A percentile compares a stretch with the other conserved stretches of the same genome.
Evolutionary conservation across 2,113 vertebrate species (phyloP).

Genomic region (Nothocercus nigrocapillus): DNA sequence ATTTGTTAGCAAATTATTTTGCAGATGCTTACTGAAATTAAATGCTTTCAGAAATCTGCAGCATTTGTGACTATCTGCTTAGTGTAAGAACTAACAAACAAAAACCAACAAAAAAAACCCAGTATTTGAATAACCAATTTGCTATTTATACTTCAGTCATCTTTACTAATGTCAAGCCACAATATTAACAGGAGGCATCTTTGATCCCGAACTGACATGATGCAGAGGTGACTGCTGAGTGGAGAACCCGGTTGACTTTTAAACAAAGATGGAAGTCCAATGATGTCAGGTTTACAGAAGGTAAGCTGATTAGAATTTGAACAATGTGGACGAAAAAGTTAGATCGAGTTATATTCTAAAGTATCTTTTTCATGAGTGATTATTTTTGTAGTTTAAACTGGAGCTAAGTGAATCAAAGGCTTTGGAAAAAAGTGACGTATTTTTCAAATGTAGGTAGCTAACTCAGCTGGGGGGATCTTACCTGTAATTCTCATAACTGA

Average conservation of each 20-base stretch:
- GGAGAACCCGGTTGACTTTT: neutral
- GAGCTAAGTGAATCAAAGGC: rapidly evolving
- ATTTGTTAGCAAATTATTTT: neutral
- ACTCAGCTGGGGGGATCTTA: neutral
- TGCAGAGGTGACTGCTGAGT: rapidly evolving
- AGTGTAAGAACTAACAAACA: neutral
- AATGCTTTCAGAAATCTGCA: neutral
- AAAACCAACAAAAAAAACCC: too few relatives aligned
- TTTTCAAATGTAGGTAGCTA: neutral
- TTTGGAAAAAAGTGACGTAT: rapidly evolving
- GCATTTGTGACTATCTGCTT: neutral
- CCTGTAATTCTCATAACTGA: rapidly evolving
- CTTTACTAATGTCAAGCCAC: neutral
- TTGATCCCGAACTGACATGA: rapidly evolving
- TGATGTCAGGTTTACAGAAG: too few relatives aligned
- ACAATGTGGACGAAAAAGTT: rapidly evolving
- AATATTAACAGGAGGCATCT: neutral
- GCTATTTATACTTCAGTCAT: neutral
- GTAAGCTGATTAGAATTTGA: neutral
- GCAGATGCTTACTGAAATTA: neutral
- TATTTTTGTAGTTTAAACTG: rapidly evolving
- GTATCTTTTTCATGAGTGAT: neutral
- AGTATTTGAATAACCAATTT: neutral
- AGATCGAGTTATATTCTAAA: rapidly evolving
- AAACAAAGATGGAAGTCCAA: neutral